Percentiles rank a stretch among this genome's conserved stretches.
Evolutionary conservation across 1,140 invertebrate species (phyloP).

Genomic region (Pseudobourletiella spinata): DNA sequence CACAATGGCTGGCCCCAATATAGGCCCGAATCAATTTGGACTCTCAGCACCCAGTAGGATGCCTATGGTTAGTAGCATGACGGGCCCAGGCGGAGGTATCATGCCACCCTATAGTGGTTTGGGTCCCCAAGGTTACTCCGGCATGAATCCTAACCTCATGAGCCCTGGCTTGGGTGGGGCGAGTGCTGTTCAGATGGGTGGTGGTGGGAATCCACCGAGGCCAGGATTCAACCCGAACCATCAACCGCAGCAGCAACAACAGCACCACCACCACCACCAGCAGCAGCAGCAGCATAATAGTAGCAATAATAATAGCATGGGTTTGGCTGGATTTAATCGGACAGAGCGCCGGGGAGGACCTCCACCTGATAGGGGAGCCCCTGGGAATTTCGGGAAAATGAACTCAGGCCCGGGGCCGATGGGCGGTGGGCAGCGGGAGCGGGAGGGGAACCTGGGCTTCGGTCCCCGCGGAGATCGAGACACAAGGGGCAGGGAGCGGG

Average conservation of each 20-base stretch:
- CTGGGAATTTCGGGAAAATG: slow-evolving; percentile 27
- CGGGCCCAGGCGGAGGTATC: background rate
- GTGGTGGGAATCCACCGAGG: too few species aligned
- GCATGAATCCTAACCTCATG: background rate
- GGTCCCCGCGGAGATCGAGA: slow-evolving; percentile 35
- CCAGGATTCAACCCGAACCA: slow-evolving; percentile 3
- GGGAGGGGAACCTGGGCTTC: slow-evolving; percentile 7
- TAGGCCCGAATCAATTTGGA: background rate
- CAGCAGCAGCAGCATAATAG: too few species aligned
- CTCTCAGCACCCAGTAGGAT: background rate
- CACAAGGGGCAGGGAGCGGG: slow-evolving; percentile 32
- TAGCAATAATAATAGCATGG: too few species aligned
- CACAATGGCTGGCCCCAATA: too few species aligned
- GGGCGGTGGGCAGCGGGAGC: slow-evolving; percentile 12
- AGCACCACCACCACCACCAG: too few species aligned
- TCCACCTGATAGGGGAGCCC: too few species aligned
- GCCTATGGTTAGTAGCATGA: background rate
- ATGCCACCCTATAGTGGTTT: background rate
- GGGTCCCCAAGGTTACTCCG: background rate
- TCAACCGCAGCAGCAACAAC: too few species aligned
- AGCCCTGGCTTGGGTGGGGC: slow-evolving; percentile 11
- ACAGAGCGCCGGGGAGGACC: slow-evolving; percentile 17
- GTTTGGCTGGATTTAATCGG: slow-evolving; percentile 1
- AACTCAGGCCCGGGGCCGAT: slow-evolving; percentile 15
- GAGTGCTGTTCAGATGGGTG: slow-evolving; percentile 27